These are phyloP conservation scores for Eudasyphora cyanicolor DNA, from an alignment of 2,888 invertebrate species.

Conservation along the genomic window DNA sequence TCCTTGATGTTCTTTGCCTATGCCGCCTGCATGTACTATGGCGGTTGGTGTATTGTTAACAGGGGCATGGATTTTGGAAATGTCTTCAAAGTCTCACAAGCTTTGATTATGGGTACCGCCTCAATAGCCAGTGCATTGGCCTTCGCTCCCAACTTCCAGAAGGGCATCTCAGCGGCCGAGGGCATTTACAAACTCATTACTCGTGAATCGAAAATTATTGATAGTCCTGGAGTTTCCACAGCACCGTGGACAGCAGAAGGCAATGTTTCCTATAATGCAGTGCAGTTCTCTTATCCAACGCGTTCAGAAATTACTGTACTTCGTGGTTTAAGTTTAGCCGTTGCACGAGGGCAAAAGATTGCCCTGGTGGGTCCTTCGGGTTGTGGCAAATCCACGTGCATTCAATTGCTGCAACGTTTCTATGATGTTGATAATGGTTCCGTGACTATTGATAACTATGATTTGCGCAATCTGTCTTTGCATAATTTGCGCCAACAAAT, in stretches of 20 bases:
- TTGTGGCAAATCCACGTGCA: slow-evolving; percentile 93
- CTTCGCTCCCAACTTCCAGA: slow-evolving; percentile 91
- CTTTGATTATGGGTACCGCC: slow-evolving; percentile 86
- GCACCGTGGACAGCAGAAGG: slow-evolving; percentile 82
- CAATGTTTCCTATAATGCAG: slow-evolving; percentile 85
- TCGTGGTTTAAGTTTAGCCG: slow-evolving; percentile 83
- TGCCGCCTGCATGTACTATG: slow-evolving; percentile 87
- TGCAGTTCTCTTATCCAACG: slow-evolving; percentile 89
- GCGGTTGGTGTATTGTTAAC: slow-evolving; percentile 84
- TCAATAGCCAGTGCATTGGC: slow-evolving; percentile 84
- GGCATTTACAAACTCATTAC: slow-evolving; percentile 85
- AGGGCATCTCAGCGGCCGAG: slow-evolving; percentile 87
- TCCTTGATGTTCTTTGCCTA: slow-evolving; percentile 87
- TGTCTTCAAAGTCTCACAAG: slow-evolving; percentile 88
- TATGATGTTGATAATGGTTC: slow-evolving; percentile 88
- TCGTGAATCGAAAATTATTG: slow-evolving; percentile 83
- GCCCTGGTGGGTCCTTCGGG: slow-evolving; percentile 91
- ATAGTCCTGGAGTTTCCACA: slow-evolving; percentile 76
- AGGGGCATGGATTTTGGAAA: slow-evolving; percentile 82
- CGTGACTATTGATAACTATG: slow-evolving; percentile 83
- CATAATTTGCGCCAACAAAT: slow-evolving; percentile 87
- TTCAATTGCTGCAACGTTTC: slow-evolving; percentile 91
- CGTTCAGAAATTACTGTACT: slow-evolving; percentile 86
- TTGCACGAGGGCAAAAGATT: slow-evolving; percentile 86
- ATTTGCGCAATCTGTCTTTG: slow-evolving; percentile 81